Percentiles rank a stretch among this genome's conserved stretches.
These are phyloP conservation scores for Emydocephalus ijimae DNA, from an alignment of 2,113 vertebrate genomes.

Conservation along the genomic window DNA sequence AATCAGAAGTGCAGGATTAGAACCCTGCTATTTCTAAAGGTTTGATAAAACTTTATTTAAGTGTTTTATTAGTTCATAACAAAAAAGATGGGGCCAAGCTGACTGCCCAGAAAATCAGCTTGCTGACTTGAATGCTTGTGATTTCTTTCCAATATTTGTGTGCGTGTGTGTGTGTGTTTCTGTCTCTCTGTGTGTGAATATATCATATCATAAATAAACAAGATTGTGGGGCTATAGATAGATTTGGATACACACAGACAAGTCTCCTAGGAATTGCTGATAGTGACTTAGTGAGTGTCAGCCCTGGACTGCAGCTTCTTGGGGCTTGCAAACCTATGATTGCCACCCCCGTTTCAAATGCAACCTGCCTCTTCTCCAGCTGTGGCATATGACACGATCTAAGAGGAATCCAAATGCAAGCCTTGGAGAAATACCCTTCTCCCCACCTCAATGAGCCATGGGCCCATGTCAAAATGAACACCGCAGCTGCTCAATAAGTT, in stretches of 20 bases:
- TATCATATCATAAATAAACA: not conserved
- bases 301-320: not conserved
- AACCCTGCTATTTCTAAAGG: no score
- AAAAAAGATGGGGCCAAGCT: not conserved
- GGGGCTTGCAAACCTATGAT: not conserved
- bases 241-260: not conserved
- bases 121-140: not conserved
- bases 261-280: not conserved
- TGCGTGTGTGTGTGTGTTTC: not conserved
- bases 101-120: not conserved
- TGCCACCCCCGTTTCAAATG: not conserved
- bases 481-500: not conserved
- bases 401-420: not conserved
- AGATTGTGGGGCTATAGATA: not conserved
- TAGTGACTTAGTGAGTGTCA: not conserved
- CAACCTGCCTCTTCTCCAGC: not conserved
- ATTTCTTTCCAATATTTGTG: not conserved
- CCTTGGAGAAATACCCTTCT: not conserved
- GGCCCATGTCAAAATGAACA: not conserved
- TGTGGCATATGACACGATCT: not conserved
- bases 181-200: not conserved
- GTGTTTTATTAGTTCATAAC: no score
- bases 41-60: no score
- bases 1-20: no score
- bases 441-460: rapidly evolving